Evolutionary conservation across 2,888 invertebrate genomes (phyloP).

Genomic region (Chloroclystis v-ata): DNA sequence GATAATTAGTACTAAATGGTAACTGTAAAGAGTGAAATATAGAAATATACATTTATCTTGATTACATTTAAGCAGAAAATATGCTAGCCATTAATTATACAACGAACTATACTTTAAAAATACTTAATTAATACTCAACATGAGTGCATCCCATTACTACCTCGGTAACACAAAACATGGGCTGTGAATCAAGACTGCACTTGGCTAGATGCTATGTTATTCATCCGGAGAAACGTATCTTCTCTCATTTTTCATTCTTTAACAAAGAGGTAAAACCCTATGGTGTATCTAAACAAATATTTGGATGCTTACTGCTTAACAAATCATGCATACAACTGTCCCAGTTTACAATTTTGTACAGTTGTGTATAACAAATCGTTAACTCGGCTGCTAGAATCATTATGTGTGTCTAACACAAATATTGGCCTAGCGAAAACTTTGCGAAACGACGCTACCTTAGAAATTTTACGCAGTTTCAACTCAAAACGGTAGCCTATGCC

Average conservation of each 20-base stretch:
- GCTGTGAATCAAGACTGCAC: slow-evolving; percentile 1
- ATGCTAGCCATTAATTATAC: no score
- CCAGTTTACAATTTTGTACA: no score
- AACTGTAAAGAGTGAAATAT: not conserved
- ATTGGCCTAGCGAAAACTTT: slow-evolving; percentile 24
- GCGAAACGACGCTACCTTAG: slow-evolving; percentile 16
- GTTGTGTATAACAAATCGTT: not conserved
- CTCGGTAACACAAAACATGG: slow-evolving; percentile 3
- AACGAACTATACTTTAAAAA: no score
- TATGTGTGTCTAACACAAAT: slow-evolving; percentile 4
- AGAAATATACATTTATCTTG: no score
- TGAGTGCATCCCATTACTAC: no score
- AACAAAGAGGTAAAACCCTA: no score
- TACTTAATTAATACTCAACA: no score
- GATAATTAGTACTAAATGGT: slow-evolving; percentile 2
- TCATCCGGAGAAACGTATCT: slow-evolving; percentile 53
- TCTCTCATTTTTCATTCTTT: no score
- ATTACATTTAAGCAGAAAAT: no score
- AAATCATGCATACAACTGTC: no score
- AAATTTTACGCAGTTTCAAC: not conserved
- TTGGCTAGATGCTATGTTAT: slow-evolving; percentile 53
- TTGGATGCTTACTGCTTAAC: no score
- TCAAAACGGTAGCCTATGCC: slow-evolving; percentile 9
- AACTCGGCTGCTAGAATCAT: not conserved
- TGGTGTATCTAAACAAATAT: no score